Evolutionary conservation across 2,113 vertebrate genomes (phyloP).

Genomic region (Aphyosemion australe): DNA sequence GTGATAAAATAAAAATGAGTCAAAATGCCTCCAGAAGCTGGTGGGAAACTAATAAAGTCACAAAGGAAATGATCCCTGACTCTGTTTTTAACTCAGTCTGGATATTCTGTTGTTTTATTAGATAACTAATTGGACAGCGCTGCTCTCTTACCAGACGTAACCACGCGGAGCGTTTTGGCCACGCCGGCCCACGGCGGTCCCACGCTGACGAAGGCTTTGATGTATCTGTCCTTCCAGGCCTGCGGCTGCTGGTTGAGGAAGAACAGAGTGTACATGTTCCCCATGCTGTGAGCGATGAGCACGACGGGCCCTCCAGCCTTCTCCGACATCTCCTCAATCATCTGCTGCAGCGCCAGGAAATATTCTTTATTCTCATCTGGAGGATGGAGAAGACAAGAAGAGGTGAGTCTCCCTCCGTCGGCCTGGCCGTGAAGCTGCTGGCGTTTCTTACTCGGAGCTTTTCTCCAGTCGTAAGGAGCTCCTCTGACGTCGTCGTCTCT

Average conservation of each 20-base stretch:
- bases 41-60: no score
- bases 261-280: slow-evolving; percentile 95
- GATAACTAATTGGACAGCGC: no score
- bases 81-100: no score
- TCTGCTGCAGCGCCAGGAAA: slow-evolving; percentile 87
- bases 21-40: no score
- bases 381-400: background rate
- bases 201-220: slow-evolving; percentile 87
- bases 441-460: slow-evolving; percentile 88
- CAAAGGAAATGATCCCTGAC: no score
- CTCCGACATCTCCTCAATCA: slow-evolving; percentile 92
- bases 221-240: slow-evolving; percentile 93
- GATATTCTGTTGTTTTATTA: no score
- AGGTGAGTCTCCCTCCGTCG: background rate
- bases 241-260: slow-evolving; percentile 94
- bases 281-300: slow-evolving; percentile 97
- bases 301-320: slow-evolving; percentile 87
- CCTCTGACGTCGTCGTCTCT: slow-evolving; percentile 89
- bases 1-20: no score
- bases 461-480: slow-evolving; percentile 97
- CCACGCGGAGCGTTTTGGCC: slow-evolving; percentile 91
- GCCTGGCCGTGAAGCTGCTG: background rate
- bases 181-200: slow-evolving; percentile 95
- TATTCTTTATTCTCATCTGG: slow-evolving; percentile 93
- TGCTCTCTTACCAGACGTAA: slow-evolving; percentile 87